Evolutionary conservation across 2,888 invertebrate species (phyloP).

Genomic region (Ernsta delagoae): DNA sequence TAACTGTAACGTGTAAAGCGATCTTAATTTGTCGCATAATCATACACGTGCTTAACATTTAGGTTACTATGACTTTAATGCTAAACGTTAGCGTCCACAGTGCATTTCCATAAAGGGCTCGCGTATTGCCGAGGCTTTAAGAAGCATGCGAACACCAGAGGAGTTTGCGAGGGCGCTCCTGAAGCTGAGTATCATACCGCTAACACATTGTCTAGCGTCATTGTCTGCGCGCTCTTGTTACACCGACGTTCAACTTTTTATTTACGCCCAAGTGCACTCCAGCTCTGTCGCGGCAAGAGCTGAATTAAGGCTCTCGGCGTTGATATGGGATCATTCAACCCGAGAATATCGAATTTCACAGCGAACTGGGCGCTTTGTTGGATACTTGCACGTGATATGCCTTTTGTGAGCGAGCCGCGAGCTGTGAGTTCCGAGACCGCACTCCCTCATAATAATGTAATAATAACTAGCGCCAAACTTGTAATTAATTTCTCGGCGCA

Average conservation of each 20-base stretch:
- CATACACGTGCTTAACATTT: not conserved
- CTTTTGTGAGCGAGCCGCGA: conserved; percentile 57
- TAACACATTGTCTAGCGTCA: conserved; percentile 80
- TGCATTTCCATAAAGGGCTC: conserved; percentile 9
- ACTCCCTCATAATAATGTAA: conserved; percentile 37
- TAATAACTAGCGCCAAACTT: conserved; percentile 38
- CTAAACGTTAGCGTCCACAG: not conserved
- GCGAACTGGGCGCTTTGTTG: conserved; percentile 79
- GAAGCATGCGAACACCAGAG: conserved; percentile 30
- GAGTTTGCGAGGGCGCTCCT: conserved; percentile 64
- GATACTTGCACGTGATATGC: conserved; percentile 79
- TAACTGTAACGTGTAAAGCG: no score
- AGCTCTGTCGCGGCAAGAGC: conserved; percentile 76
- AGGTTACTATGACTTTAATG: not conserved
- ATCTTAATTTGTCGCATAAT: not conserved
- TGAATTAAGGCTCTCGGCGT: conserved; percentile 80
- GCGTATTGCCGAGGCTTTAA: not conserved
- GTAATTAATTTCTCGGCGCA: conserved; percentile 37
- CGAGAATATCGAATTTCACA: conserved; percentile 81
- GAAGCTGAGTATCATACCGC: conserved; percentile 75
- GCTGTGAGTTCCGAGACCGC: conserved; percentile 34
- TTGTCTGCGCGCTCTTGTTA: conserved; percentile 77
- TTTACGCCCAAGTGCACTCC: conserved; percentile 83
- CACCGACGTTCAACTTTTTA: conserved; percentile 80
- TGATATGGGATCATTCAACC: conserved; percentile 85